These are phyloP conservation scores for Vesta saturnalis DNA, from an alignment of 2,888 invertebrate species.

Conservation along the genomic window DNA sequence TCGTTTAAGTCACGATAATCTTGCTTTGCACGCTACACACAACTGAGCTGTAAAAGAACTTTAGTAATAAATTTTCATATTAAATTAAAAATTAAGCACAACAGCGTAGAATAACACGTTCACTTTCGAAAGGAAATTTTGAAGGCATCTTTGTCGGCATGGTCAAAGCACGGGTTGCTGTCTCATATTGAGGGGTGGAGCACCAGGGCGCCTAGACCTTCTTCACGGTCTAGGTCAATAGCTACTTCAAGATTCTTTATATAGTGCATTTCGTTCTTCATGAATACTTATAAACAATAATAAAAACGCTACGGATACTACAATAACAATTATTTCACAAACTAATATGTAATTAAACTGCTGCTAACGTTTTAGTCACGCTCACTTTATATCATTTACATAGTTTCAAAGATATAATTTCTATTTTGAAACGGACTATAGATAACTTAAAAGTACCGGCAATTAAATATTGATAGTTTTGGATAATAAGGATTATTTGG, in stretches of 20 bases:
- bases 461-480: constrained; percentile 25
- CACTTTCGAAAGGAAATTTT: constrained; percentile 23
- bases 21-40: too few relatives aligned
- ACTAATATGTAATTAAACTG: too few relatives aligned
- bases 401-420: too few relatives aligned
- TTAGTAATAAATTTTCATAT: constrained; percentile 13
- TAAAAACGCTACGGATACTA: too few relatives aligned
- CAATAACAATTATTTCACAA: too few relatives aligned
- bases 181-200: constrained; percentile 60
- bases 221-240: constrained; percentile 56
- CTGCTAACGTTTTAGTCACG: too few relatives aligned
- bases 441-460: background rate
- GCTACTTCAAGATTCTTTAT: background rate
- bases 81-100: constrained; percentile 30
- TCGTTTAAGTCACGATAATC: background rate
- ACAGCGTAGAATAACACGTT: constrained; percentile 35
- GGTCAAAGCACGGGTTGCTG: constrained; percentile 41
- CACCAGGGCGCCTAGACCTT: constrained; percentile 57
- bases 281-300: background rate
- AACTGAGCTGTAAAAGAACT: background rate
- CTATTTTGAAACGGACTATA: background rate
- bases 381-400: too few relatives aligned
- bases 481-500: constrained; percentile 22
- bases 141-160: constrained; percentile 34
- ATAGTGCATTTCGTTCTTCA: background rate